These are phyloP conservation scores for Colossoma macropomum DNA, from an alignment of 2,113 vertebrate genomes.

Conservation along the genomic window DNA sequence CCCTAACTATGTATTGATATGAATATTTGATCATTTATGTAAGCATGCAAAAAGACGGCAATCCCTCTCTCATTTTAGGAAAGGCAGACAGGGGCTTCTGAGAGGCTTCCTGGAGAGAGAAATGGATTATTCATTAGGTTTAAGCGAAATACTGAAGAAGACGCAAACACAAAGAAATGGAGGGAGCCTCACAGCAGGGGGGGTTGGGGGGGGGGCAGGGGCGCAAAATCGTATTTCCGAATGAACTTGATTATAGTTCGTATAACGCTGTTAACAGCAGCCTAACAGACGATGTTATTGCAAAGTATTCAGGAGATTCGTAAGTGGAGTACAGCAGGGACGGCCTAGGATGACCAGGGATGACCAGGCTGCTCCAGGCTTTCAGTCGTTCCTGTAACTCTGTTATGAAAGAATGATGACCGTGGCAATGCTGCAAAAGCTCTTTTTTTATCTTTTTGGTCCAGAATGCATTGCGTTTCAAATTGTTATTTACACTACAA, in stretches of 20 bases:
- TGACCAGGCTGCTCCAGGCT: conserved; percentile 26
- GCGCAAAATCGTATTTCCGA: conserved; percentile 3
- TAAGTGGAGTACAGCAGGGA: background rate
- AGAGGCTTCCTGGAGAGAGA: conserved; percentile 50
- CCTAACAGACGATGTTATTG: conserved; percentile 27
- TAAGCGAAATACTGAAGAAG: conserved; percentile 47
- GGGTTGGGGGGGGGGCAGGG: no score
- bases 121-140: conserved; percentile 60
- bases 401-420: conserved; percentile 49
- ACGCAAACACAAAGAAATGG: conserved; percentile 7
- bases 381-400: conserved; percentile 39
- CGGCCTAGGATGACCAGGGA: conserved; percentile 6
- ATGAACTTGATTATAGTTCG: conserved; percentile 30
- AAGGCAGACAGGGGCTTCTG: conserved; percentile 39
- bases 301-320: conserved; percentile 21
- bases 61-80: conserved; percentile 55
- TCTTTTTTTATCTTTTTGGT: conserved; percentile 6
- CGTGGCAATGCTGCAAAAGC: conserved; percentile 40
- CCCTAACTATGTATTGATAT: conserved; percentile 70
- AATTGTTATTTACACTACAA: background rate
- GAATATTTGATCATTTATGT: conserved; percentile 78
- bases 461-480: no score
- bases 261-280: background rate
- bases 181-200: background rate
- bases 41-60: conserved; percentile 60